These are phyloP conservation scores for Holcopasites calliopsidis DNA, from an alignment of 1,140 invertebrate species.

Conservation along the genomic window DNA sequence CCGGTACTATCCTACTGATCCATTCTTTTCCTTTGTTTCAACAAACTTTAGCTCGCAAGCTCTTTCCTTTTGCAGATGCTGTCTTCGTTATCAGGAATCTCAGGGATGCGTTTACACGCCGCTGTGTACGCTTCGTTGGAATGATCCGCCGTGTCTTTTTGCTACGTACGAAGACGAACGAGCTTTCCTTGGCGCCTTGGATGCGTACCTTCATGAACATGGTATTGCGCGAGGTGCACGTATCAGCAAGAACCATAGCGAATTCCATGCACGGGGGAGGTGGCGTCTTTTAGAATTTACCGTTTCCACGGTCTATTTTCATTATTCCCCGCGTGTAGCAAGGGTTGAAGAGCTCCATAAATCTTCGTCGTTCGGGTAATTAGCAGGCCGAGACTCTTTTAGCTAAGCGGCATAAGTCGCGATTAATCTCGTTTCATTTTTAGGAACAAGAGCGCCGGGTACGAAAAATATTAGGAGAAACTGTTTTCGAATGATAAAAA, in stretches of 20 bases:
- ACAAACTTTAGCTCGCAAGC: too few species aligned
- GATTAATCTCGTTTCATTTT: constrained; percentile 23
- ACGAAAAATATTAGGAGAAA: background rate
- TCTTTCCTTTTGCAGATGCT: too few species aligned
- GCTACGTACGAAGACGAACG: constrained; percentile 38
- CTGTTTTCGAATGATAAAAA: background rate
- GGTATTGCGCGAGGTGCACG: too few species aligned
- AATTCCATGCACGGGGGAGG: constrained; percentile 15
- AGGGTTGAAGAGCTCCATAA: constrained; percentile 39
- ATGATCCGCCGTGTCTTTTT: constrained; percentile 43
- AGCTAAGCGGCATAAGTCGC: constrained; percentile 6
- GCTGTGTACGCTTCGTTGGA: constrained; percentile 32
- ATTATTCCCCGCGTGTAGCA: constrained; percentile 16
- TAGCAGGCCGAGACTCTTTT: constrained; percentile 21
- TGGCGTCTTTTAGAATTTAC: constrained; percentile 19
- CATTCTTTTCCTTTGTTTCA: background rate
- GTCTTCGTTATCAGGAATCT: too few species aligned
- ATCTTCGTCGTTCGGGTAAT: constrained; percentile 34
- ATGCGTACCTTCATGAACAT: too few species aligned
- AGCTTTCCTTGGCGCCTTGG: constrained; percentile 41
- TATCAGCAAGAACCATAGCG: too few species aligned
- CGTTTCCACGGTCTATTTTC: constrained; percentile 49
- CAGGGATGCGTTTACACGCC: constrained; percentile 42
- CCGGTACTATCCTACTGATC: too few species aligned
- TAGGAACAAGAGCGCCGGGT: too few species aligned